Conservation (phyloP, 2,113 vertebrate genomes). For the Nannospalax galili region DNA sequence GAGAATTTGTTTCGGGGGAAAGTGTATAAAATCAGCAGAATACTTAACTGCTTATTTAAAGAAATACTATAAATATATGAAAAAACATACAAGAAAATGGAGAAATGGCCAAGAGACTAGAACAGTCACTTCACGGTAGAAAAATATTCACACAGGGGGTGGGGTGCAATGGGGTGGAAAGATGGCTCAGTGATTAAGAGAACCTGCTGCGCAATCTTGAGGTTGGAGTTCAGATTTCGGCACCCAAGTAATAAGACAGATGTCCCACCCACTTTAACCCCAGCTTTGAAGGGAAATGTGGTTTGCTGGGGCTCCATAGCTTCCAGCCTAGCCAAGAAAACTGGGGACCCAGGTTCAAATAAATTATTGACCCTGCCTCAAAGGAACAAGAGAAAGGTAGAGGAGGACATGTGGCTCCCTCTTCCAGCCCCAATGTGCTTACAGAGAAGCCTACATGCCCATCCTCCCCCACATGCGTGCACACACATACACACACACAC, state of each 20-base stretch:
- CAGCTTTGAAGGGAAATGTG: not conserved
- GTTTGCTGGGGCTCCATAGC: not conserved
- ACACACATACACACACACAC: too few relatives aligned
- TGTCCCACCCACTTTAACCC: not conserved
- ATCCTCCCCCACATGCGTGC: too few relatives aligned
- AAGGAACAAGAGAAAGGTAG: too few relatives aligned
- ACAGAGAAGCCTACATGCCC: too few relatives aligned
- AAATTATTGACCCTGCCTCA: too few relatives aligned
- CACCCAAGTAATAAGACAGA: not conserved
- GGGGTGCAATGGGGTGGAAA: not conserved
- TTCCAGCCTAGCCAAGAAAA: not conserved
- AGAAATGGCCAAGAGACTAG: not conserved
- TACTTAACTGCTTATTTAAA: not conserved
- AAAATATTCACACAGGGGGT: not conserved
- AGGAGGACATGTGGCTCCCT: too few relatives aligned
- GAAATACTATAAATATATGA: slow-evolving; percentile 13
- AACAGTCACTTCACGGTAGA: not conserved
- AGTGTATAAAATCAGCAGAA: not conserved
- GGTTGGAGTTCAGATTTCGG: not conserved
- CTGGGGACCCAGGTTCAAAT: not conserved
- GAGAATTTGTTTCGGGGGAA: not conserved
- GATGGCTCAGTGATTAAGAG: too few relatives aligned
- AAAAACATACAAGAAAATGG: not conserved
- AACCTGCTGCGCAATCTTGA: not conserved
- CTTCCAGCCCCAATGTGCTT: too few relatives aligned